Percentiles rank a stretch among this genome's conserved stretches.
Conservation (phyloP, 2,797 vertebrate genomes). For the Eospalax fontanierii region DNA sequence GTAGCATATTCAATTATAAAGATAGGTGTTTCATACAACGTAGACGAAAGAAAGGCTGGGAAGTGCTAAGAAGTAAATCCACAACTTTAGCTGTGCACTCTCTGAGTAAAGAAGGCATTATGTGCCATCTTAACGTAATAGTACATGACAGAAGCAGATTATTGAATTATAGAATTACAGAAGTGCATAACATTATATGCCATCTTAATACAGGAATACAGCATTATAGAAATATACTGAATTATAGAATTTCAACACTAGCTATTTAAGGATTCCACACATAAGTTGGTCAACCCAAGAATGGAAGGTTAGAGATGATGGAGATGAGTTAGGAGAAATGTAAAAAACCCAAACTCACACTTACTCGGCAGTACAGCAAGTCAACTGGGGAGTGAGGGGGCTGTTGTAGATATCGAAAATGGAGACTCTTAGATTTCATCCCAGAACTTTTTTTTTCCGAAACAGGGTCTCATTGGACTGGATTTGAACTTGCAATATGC, state of each 20-base stretch:
- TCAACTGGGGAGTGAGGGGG: neutral
- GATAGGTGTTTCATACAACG: neutral
- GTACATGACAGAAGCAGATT: neutral
- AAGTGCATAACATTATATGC: neutral
- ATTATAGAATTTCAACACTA: neutral
- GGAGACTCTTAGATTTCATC: neutral
- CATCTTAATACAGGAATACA: neutral
- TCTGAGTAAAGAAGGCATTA: neutral
- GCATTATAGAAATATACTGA: neutral
- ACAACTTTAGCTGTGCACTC: neutral
- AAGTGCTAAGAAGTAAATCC: neutral
- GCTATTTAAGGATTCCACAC: neutral
- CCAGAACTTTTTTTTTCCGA: neutral
- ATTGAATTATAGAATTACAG: neutral
- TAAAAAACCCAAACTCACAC: neutral
- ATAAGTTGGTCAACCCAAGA: constrained; percentile 3
- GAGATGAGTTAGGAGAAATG: neutral
- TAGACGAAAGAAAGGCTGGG: neutral
- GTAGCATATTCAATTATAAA: neutral
- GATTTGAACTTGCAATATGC: neutral
- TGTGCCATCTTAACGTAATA: neutral
- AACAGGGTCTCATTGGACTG: neutral
- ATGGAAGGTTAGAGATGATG: neutral
- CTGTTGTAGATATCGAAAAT: neutral
- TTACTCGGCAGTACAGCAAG: neutral